These are phyloP conservation scores for Calameuta pallipes DNA, from an alignment of 2,888 invertebrate genomes.

Conservation along the genomic window DNA sequence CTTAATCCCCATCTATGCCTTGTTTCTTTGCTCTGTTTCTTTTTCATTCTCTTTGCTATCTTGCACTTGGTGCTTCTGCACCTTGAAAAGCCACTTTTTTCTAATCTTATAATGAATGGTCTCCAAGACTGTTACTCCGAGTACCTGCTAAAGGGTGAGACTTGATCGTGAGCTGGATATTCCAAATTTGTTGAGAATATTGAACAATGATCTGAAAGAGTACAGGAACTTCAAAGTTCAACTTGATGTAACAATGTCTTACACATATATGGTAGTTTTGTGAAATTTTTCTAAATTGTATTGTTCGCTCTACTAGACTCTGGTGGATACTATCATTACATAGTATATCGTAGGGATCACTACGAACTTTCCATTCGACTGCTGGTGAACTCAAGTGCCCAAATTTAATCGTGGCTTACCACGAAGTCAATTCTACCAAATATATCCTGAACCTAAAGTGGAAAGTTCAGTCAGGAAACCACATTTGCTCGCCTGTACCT, in stretches of 20 bases:
- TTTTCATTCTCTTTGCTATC: neutral
- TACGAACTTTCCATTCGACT: conserved; percentile 24
- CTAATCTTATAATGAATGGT: conserved; percentile 23
- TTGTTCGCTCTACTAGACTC: neutral
- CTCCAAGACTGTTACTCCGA: neutral
- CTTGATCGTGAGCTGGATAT: neutral
- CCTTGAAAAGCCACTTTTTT: conserved; percentile 12
- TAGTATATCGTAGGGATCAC: neutral
- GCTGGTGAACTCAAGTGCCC: conserved; percentile 26
- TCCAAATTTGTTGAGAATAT: neutral
- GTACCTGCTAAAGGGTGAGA: neutral
- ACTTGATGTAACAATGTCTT: neutral
- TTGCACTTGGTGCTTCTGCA: neutral
- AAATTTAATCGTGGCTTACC: conserved; percentile 35
- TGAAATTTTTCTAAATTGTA: neutral
- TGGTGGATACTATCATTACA: neutral
- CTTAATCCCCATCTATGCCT: conserved; percentile 4
- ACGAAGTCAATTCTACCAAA: conserved; percentile 28
- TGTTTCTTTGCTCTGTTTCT: neutral
- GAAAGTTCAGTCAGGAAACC: conserved; percentile 26
- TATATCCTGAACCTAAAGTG: conserved; percentile 22
- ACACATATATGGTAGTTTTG: neutral
- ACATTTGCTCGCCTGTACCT: conserved; percentile 26
- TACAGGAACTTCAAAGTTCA: neutral
- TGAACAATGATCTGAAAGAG: neutral